phyloP scores from a whole-genome alignment of 2,797 vertebrate species.

The Myotis pilosus region DNA sequence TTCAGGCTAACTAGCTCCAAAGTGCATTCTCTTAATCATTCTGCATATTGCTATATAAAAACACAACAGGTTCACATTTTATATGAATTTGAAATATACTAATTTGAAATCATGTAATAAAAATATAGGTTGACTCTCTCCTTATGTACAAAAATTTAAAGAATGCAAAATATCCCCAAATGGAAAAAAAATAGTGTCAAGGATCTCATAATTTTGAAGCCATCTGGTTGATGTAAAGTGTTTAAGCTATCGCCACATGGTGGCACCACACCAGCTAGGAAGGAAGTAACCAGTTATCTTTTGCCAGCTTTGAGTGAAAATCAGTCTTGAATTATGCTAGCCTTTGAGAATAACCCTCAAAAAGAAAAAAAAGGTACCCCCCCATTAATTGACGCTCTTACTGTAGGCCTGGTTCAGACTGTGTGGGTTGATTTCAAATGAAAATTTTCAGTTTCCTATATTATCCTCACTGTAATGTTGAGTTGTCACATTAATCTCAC shows the following conservation, averaged over 20 bases:
- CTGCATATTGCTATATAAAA: not conserved
- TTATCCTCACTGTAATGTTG: not conserved
- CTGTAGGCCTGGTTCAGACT: not conserved
- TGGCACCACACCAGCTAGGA: not conserved
- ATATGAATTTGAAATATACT: not conserved
- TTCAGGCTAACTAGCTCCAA: not conserved
- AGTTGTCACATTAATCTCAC: conserved; percentile 31
- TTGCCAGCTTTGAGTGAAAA: not conserved
- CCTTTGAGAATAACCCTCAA: not conserved
- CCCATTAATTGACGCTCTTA: not conserved
- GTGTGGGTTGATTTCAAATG: not conserved
- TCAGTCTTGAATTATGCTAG: not conserved
- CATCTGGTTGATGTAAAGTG: not conserved
- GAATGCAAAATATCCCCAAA: not conserved
- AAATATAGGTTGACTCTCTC: not conserved
- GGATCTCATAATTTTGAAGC: not conserved
- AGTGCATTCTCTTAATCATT: not conserved
- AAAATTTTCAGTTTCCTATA: not conserved
- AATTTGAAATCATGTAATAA: not conserved
- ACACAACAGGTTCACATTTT: not conserved
- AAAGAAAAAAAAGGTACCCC: not conserved
- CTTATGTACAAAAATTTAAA: not conserved
- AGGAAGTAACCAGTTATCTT: not conserved
- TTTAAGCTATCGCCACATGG: not conserved
- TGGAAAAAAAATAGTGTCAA: not conserved